These are phyloP conservation scores for Anthoptus insignis DNA, from an alignment of 2,888 invertebrate genomes.

Conservation along the genomic window DNA sequence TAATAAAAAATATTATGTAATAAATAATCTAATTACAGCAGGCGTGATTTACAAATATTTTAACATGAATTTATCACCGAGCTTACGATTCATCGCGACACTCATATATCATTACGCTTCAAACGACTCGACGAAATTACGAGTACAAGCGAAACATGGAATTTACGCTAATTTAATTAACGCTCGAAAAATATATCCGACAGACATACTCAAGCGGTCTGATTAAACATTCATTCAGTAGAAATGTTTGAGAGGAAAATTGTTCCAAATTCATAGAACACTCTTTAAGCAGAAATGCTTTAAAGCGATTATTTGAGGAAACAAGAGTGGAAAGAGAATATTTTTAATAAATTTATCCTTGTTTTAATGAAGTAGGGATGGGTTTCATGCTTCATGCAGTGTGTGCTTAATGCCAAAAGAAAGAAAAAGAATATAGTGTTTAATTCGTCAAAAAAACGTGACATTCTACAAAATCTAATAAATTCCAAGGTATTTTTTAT, in stretches of 20 bases:
- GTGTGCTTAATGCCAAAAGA: too few relatives aligned
- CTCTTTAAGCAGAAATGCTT: constrained; percentile 21
- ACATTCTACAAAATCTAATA: too few relatives aligned
- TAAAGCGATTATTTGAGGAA: constrained; percentile 29
- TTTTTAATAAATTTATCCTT: neutral
- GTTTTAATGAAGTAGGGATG: too few relatives aligned
- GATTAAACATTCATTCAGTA: constrained; percentile 33
- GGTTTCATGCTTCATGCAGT: too few relatives aligned
- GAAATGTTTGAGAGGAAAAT: constrained; percentile 30
- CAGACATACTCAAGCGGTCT: constrained; percentile 28
- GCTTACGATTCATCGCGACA: neutral
- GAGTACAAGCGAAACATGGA: constrained; percentile 21
- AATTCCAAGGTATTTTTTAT: too few relatives aligned
- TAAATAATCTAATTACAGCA: neutral
- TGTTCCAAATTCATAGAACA: constrained; percentile 27
- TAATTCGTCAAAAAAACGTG: too few relatives aligned
- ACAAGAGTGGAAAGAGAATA: neutral
- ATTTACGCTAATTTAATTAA: constrained; percentile 33
- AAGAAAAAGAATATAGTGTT: too few relatives aligned
- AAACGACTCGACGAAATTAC: constrained; percentile 5
- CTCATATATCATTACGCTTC: constrained; percentile 1
- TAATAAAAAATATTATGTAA: too few relatives aligned
- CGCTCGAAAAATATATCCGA: constrained; percentile 34
- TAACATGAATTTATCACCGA: neutral
- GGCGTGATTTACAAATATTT: neutral